Base-by-base conservation (phyloP, 2,797 vertebrate species). In the Phalloptychus januarius region DNA sequence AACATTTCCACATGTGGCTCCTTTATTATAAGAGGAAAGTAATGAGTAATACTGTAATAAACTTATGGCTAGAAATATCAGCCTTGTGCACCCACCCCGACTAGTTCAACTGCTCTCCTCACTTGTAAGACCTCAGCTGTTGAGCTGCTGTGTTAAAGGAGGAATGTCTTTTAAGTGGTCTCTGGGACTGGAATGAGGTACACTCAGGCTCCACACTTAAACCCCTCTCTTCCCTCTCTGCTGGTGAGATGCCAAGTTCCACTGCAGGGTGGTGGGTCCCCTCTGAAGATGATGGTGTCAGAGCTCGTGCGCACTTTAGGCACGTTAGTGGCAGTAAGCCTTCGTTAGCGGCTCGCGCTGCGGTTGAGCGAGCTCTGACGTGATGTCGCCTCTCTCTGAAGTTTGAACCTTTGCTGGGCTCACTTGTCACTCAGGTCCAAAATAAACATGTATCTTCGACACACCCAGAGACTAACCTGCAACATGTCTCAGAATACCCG, bases 131-230 rank as follows among this genome's bases (percentile, higher is more conserved):
- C 90, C 90, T 95, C 92, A 95, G 94, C 93, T 94, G 91, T 94
- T 93, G 86, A 85, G 85, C 80, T 74, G 81, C 83, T 86, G 83
- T 84, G 90, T 93, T 95, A 93, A 93, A 93, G 85, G 85, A 88
- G 91, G 92, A 95, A 95, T 95, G 92, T 90, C 87, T 94, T 94
- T 95, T 90, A 95, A 95, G 95, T 94, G 93, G 89, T 94, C 85
- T 90, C 78, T 82, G 91, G 67, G 79, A 89, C 85, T 89, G 86
- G 91, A 90, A 91, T 79, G 91, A 91, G 89, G 79, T 81, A 0
- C 80, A 86, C 80, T 84, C 80, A 70, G 87, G 87, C 90, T 90
- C 89, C 46, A 46, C 88, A 82, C 85, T 92, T 79, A 87, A 90
- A 88, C 52, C 81, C 45, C 76, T 85, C 50, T 13, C 54, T 77